These are phyloP conservation scores for Papilio xuthus DNA, from an alignment of 1,140 invertebrate species.

Conservation along the genomic window DNA sequence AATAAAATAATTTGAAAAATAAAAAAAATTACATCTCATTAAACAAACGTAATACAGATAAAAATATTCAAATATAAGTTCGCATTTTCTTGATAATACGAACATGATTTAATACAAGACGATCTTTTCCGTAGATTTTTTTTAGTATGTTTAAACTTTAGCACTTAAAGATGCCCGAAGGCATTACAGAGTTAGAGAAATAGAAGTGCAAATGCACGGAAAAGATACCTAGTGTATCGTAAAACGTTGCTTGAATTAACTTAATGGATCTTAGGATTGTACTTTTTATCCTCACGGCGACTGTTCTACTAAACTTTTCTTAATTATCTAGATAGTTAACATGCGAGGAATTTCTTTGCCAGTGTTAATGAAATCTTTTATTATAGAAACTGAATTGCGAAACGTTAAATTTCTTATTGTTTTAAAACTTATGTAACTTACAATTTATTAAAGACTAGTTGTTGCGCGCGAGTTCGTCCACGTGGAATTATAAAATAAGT, in stretches of 20 bases:
- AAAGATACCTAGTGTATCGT: slow-evolving; percentile 44
- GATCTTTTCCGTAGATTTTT: neutral
- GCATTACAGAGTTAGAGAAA: slow-evolving; percentile 33
- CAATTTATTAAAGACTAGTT: neutral
- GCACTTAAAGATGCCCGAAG: slow-evolving; percentile 26
- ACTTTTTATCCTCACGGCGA: slow-evolving; percentile 43
- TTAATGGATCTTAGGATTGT: slow-evolving; percentile 50
- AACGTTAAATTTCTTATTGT: neutral
- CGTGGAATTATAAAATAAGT: no score
- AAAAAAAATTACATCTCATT: no score
- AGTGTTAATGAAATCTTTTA: slow-evolving; percentile 38
- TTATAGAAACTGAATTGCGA: slow-evolving; percentile 23
- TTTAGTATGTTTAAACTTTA: slow-evolving; percentile 11
- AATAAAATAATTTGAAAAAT: no score
- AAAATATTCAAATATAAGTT: no score
- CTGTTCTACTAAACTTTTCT: slow-evolving; percentile 44
- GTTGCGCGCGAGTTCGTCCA: no score
- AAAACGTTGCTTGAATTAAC: slow-evolving; percentile 54
- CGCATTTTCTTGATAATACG: neutral
- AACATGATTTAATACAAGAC: neutral
- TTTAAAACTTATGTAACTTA: neutral
- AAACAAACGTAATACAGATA: no score
- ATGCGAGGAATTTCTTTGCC: slow-evolving; percentile 34
- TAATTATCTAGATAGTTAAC: slow-evolving; percentile 40
- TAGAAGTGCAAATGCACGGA: slow-evolving; percentile 44